Base-by-base conservation (phyloP, 2,797 vertebrate species). In the Eremophila alpestris region DNA sequence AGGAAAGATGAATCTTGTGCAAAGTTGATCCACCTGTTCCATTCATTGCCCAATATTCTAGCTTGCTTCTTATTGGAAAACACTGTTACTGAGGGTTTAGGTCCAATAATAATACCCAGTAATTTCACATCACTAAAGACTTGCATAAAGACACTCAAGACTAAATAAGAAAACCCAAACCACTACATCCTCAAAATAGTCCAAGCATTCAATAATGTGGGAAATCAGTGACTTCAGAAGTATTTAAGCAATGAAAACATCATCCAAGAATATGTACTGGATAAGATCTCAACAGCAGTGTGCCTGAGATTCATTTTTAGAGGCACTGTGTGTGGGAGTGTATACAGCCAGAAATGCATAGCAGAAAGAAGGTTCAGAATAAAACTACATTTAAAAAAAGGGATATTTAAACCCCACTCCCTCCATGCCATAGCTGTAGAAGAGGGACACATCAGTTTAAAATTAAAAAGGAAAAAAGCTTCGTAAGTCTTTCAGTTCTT, bases 381-480 rank as follows among this genome's bases (percentile, higher is more conserved):
- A 89, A 94, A 76, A 77, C 41, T 60, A 83, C 65, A 79, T 82
- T 60, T 1, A 6, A 3, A 10, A 74, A 77, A 83, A 45, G 1
- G 11, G 38, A 89, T 90, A 63, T 91, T 95, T 48, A 90, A 81
- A 84, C 94, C 96, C 95, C 94, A 0, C 94, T 95, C 97, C 97
- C 97, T 97, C 94, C 96, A 84, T 45, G 85, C 86, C 91, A 95
- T 11, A 95, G 85, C 76, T 87, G 74, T 83, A 88, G 78, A 95
- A 97, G 94, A 94, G 85, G 77, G 89, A 89, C 41, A 88, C 22
- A 93, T 41, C 82, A 94, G 45, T 94, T 95, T 95, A 88, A 95
- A 96, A 96, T 62, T 69, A 81, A 88, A 73, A 82, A 87, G n/a
- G 54, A 46, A 38, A 46, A 65, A 88, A 73, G 46, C 89, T 96